Percentiles rank a stretch among this genome's conserved stretches.
phyloP scores from a whole-genome alignment of 2,888 invertebrate species.

The Stenodera caucasica region DNA sequence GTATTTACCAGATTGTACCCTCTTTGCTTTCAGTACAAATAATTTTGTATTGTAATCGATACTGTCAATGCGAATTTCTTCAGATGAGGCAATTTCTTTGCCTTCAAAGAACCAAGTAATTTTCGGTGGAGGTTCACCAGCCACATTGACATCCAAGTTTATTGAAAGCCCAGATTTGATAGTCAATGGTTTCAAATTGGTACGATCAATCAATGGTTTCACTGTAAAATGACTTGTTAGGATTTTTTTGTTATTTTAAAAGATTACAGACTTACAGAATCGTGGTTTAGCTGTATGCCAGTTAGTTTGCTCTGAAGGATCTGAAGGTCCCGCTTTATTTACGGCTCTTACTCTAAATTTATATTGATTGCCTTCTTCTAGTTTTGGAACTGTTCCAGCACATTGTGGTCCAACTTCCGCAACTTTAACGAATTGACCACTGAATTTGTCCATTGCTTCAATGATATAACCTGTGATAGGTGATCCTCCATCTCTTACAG shows the following conservation, averaged over 20 bases:
- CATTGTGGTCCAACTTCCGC: conserved; percentile 83
- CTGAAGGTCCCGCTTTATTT: conserved; percentile 93
- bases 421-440: conserved; percentile 81
- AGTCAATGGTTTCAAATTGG: conserved; percentile 78
- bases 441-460: conserved; percentile 89
- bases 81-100: conserved; percentile 63
- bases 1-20: conserved; percentile 84
- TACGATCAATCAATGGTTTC: conserved; percentile 92
- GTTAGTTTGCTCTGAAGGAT: conserved; percentile 88
- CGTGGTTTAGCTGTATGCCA: conserved; percentile 88
- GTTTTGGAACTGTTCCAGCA: conserved; percentile 83
- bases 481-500: conserved; percentile 87
- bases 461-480: conserved; percentile 92
- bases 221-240: conserved; percentile 61
- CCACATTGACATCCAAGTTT: conserved; percentile 83
- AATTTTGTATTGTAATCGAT: conserved; percentile 91
- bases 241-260: conserved; percentile 6
- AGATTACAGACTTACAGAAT: conserved; percentile 69
- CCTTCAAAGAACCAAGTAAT: conserved; percentile 88
- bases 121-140: conserved; percentile 92
- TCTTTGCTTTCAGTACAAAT: conserved; percentile 79
- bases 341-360: conserved; percentile 93
- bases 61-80: conserved; percentile 73
- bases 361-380: conserved; percentile 94
- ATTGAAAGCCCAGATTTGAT: conserved; percentile 89